Evolutionary conservation across 2,113 vertebrate species (phyloP), one percentile per base, ranked within the genome.

Genomic region (Lamprotornis superbus): DNA sequence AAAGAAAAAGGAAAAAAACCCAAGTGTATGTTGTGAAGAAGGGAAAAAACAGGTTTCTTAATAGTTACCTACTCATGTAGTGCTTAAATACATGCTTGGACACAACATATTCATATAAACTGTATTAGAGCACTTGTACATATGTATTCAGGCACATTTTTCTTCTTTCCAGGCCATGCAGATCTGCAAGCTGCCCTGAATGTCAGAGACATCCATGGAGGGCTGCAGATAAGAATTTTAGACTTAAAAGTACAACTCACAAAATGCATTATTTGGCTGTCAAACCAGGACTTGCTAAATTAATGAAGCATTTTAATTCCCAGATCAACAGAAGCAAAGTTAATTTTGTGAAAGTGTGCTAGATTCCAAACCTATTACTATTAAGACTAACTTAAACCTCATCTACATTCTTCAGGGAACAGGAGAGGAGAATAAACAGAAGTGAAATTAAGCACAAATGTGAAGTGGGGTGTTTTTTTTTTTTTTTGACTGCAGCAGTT

Each of bases 271-370:
- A 95, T 97, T 97, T 96, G 94, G 92, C 95, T 97, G 96, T 97
- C 96, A 97, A 96, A 94, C 92, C 90, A 96, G 94, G 93, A 95
- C 96, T 96, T 31, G 86, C 96, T 96, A 97, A 96, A 96, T 96
- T 97, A 97, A 96, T 96, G 95, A 97, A 96, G 94, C 95, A 96
- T 96, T 96, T 96, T 96, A 97, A 97, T 95, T 97, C 96, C 96
- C 95, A 93, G 76, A 95, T 95, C 96, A 96, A 96, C 95, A 96
- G 95, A 95, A 96, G 95, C 95, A 96, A 96, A 96, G 96, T 96
- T 96, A 97, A 97, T 97, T 96, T 97, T 90, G 93, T 92, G 92
- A 83, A 96, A 97, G 94, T 95, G 95, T 97, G 94, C 94, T 97
- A 96, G 94, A 95, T 97, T 96, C 94, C 77, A 93, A 96, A 93